phyloP scores from a whole-genome alignment of 1,140 invertebrate genomes.

The Berghia stephanieae region DNA sequence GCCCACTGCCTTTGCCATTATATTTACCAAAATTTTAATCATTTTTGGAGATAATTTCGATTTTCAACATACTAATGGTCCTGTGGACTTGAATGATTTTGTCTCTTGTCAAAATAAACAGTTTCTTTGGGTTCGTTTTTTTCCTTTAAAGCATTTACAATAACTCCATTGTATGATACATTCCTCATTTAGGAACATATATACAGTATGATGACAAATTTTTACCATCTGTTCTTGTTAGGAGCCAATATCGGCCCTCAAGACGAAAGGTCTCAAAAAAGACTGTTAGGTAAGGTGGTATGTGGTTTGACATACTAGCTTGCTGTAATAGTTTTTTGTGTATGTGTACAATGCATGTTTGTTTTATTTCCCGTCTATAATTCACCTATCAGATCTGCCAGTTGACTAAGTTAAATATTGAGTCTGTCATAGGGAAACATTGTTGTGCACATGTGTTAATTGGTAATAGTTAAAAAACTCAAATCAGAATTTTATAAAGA shows the following conservation, averaged over 20 bases:
- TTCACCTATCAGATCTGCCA: not conserved
- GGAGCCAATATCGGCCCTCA: slow-evolving; percentile 36
- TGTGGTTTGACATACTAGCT: not conserved
- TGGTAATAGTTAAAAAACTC: not conserved
- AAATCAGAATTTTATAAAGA: not conserved
- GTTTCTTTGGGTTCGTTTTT: not conserved
- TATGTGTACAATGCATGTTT: not conserved
- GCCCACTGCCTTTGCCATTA: too few relatives aligned
- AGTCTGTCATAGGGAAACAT: too few relatives aligned
- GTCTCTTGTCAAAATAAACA: not conserved
- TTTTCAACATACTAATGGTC: too few relatives aligned
- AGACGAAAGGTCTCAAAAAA: slow-evolving; percentile 42
- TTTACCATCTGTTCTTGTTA: slow-evolving; percentile 32
- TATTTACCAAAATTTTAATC: too few relatives aligned
- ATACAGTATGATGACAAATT: not conserved
- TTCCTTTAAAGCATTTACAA: not conserved
- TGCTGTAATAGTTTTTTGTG: slow-evolving; percentile 10
- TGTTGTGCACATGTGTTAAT: not conserved
- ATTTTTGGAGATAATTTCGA: too few relatives aligned
- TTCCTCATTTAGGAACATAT: not conserved
- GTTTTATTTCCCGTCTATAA: slow-evolving; percentile 20
- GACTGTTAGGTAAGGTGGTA: slow-evolving; percentile 46
- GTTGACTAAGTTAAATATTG: slow-evolving; percentile 18
- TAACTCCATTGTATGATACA: not conserved
- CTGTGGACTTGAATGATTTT: not conserved